A percentile compares a stretch with the other conserved stretches of the same genome.
phyloP scores from a whole-genome alignment of 2,888 invertebrate species.

The Tenodera sinensis region DNA sequence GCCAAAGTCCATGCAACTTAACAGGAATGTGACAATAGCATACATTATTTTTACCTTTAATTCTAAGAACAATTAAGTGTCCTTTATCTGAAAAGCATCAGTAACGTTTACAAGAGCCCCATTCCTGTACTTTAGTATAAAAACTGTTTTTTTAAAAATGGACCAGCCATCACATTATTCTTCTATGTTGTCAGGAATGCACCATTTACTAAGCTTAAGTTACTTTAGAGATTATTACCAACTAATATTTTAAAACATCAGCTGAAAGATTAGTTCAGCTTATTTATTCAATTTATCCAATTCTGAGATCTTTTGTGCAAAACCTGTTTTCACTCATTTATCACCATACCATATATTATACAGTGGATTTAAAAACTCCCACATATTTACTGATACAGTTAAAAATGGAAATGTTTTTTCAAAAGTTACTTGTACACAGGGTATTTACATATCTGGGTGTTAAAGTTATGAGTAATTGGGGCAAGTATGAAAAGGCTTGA shows the following conservation, averaged over 20 bases:
- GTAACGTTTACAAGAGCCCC: neutral
- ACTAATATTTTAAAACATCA: neutral
- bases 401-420: too few species aligned
- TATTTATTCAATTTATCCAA: neutral
- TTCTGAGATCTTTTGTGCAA: neutral
- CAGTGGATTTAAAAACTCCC: too few species aligned
- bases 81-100: neutral
- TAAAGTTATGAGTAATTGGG: too few species aligned
- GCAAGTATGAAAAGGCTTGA: too few species aligned
- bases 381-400: too few species aligned
- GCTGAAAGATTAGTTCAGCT: too few species aligned
- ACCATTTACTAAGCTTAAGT: neutral
- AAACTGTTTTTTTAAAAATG: neutral
- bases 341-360: neutral
- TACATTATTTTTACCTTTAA: neutral
- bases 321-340: neutral
- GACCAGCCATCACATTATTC: neutral
- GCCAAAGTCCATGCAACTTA: neutral
- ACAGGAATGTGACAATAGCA: neutral
- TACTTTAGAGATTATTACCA: neutral
- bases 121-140: neutral
- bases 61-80: neutral
- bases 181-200: neutral
- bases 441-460: too few species aligned
- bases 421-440: too few species aligned